Evolutionary conservation across 92 coral and sea anemone genomes (phyloP), one percentile per base, ranked within the genome.

Genomic region (Virgularia gustaviana): DNA sequence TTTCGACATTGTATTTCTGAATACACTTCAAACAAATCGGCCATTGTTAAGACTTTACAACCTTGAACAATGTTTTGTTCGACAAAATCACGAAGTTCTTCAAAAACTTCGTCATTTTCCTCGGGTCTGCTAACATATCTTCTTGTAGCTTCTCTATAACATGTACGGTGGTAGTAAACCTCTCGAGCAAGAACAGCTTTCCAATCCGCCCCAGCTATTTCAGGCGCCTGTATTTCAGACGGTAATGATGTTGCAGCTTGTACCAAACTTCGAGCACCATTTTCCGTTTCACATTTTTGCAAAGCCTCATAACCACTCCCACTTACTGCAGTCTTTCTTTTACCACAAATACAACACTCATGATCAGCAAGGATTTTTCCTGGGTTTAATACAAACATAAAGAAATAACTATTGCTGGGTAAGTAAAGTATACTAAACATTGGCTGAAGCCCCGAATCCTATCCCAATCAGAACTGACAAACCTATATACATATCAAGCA

Each of bases 241-340:
- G 33, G 55, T 47, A 47, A 16, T n/a, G 15, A 11, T 4, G 33
- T 32, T 16, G 64, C 64, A 12, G 64, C 64, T 28, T 57, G 64
- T 57, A 24, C 35, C 64, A 57, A 57, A 25, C 35, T 57, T 57
- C 36, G 35, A 9, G 64, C 64, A 27, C 64, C 64, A 57, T 57
- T 57, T 25, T 57, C 13, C 19, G 35, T 57, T 19, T 25, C 64
- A 57, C 64, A 57, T 24, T 57, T 57, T 57, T 57, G 33, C 12
- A 57, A 28, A 24, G 19, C 35, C 64, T 57, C 64, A 57, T 57
- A 57, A 34, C 64, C 64, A 57, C 64, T 57, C 13, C 64, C 64
- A 57, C 64, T 28, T 28, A 16, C 16, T 32, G 35, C 64, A 27
- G 64, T 57, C 28, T 57, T 57, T 28, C 31, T 57, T 57, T 27